Percentiles rank a stretch among this genome's conserved stretches.
phyloP scores from a whole-genome alignment of 1,140 invertebrate genomes.

The Gonioctena quinquepunctata region DNA sequence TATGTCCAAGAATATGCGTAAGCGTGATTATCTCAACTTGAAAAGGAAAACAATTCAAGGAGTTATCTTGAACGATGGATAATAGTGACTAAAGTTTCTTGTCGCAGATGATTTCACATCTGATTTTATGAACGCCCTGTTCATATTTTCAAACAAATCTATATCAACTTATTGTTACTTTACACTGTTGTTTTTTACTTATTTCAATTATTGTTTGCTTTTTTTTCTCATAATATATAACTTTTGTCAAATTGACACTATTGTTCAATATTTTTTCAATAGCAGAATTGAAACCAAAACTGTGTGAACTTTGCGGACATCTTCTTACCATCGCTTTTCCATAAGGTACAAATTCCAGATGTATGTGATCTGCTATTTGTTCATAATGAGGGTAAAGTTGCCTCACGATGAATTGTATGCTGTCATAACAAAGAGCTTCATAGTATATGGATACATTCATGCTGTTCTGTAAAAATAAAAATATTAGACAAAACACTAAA shows the following conservation, averaged over 20 bases:
- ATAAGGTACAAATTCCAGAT: constrained; percentile 70
- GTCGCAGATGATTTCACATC: too few relatives aligned
- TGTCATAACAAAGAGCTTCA: constrained; percentile 79
- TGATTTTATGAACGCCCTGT: too few relatives aligned
- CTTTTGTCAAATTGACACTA: too few relatives aligned
- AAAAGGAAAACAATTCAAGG: too few relatives aligned
- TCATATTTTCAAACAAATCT: too few relatives aligned
- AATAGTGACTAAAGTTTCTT: too few relatives aligned
- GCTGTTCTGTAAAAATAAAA: not conserved
- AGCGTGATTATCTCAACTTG: too few relatives aligned
- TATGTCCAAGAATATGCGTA: too few relatives aligned
- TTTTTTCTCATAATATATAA: not conserved
- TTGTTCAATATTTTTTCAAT: not conserved
- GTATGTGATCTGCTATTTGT: constrained; percentile 56
- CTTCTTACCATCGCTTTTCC: constrained; percentile 73
- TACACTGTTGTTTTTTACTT: not conserved
- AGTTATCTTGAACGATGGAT: too few relatives aligned
- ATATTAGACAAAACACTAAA: not conserved
- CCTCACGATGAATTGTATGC: constrained; percentile 65
- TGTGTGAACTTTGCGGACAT: not conserved
- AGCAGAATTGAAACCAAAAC: not conserved
- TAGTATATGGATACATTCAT: constrained; percentile 66
- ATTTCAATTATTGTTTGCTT: not conserved
- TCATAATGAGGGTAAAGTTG: constrained; percentile 60
- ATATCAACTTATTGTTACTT: not conserved